Percentiles rank a stretch among this genome's conserved stretches.
phyloP scores from a whole-genome alignment of 2,113 vertebrate species.

The Pseudorectes ferrugineus region DNA sequence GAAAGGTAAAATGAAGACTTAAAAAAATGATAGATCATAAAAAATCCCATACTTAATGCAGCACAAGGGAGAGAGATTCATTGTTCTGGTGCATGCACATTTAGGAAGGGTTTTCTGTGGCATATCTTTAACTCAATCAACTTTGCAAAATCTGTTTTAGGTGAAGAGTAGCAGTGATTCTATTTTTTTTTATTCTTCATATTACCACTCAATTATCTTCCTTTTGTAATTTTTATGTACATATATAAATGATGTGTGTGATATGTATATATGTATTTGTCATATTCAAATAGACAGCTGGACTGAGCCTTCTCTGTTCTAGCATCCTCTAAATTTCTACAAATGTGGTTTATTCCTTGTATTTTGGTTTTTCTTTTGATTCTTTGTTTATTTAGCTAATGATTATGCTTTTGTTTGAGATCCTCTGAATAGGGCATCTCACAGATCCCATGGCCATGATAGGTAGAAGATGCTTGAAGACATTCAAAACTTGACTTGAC shows the following conservation, averaged over 20 bases:
- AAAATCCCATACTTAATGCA: background rate
- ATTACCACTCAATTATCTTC: background rate
- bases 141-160: background rate
- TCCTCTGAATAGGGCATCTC: background rate
- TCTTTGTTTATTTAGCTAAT: background rate
- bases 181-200: background rate
- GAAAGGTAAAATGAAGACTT: constrained; percentile 47
- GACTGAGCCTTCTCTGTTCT: background rate
- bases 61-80: background rate
- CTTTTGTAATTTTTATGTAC: background rate
- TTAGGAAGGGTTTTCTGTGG: background rate
- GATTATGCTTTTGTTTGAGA: background rate
- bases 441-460: accelerated
- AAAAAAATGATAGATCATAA: background rate
- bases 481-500: background rate
- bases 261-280: background rate
- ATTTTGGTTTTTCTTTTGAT: background rate
- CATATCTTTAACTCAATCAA: background rate
- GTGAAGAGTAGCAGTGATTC: background rate
- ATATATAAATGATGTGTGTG: background rate
- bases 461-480: background rate
- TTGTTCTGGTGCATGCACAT: background rate
- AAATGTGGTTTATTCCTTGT: background rate
- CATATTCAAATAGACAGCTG: background rate
- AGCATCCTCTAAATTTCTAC: background rate